Evolutionary conservation across 2,113 vertebrate species (phyloP).

Genomic region (Mus musculus): DNA sequence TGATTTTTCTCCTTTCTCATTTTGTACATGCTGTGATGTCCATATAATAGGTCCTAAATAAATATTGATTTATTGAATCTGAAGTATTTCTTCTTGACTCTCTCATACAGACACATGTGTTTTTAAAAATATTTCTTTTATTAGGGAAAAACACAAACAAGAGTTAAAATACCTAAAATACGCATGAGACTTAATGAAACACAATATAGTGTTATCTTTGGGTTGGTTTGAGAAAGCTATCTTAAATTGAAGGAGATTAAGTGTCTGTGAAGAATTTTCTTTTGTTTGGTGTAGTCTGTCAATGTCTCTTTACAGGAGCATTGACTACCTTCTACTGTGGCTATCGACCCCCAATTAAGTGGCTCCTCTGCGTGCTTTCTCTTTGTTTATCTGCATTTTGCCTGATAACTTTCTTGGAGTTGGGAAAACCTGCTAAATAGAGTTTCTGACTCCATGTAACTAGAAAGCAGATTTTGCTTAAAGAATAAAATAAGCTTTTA

Average conservation of each 20-base stretch:
- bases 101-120: not conserved
- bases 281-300: slow-evolving; percentile 43
- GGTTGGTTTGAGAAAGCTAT: slow-evolving; percentile 6
- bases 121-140: not conserved
- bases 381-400: not conserved
- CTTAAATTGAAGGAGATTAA: slow-evolving; percentile 40
- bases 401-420: not conserved
- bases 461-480: not conserved
- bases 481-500: not conserved
- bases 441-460: not conserved
- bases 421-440: not conserved
- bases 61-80: not conserved
- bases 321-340: not conserved
- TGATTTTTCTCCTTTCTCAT: not conserved
- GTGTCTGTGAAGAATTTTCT: not conserved
- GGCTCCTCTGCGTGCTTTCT: not conserved
- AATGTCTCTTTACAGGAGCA: not conserved
- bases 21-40: not conserved
- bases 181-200: not conserved
- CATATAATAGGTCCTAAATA: not conserved
- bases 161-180: not conserved
- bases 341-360: not conserved
- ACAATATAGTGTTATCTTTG: not conserved
- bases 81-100: not conserved
- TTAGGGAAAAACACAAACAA: not conserved